Conservation (phyloP, 2,797 vertebrate species). For the Scolopax bukidnonensis region DNA sequence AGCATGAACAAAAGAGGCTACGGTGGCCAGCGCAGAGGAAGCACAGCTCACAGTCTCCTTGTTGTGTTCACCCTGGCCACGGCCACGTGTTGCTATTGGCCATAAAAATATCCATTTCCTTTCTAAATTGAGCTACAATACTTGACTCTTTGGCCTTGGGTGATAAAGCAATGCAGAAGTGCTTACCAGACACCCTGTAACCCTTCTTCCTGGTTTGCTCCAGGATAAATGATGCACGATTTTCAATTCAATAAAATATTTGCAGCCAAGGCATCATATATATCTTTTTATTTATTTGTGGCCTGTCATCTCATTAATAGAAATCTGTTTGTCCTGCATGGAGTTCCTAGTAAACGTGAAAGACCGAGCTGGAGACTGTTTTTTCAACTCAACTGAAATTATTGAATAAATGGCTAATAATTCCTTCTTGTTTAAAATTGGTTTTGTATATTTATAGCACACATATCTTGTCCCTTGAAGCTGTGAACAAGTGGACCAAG, state of each 20-base stretch:
- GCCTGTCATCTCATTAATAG: neutral
- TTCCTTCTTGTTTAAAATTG: neutral
- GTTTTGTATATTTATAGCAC: neutral
- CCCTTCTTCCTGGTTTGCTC: conserved; percentile 11
- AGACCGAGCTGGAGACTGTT: neutral
- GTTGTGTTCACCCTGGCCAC: neutral
- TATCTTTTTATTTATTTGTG: neutral
- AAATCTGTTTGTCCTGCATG: neutral
- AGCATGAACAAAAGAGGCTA: neutral
- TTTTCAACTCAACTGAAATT: neutral
- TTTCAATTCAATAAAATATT: neutral
- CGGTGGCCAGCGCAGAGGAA: neutral
- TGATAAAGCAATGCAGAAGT: neutral
- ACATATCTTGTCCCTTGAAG: neutral
- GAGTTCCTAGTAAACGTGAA: neutral
- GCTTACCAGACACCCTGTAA: neutral
- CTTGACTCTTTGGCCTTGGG: conserved; percentile 50
- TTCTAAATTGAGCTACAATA: conserved; percentile 44
- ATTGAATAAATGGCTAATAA: neutral
- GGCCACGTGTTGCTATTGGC: neutral
- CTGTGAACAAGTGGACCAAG: neutral
- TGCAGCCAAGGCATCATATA: neutral
- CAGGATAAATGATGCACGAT: neutral
- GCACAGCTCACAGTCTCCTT: neutral
- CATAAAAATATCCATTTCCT: conserved; percentile 59